Base-by-base conservation (phyloP, 2,797 vertebrate species). In the Etheostoma perlongum region DNA sequence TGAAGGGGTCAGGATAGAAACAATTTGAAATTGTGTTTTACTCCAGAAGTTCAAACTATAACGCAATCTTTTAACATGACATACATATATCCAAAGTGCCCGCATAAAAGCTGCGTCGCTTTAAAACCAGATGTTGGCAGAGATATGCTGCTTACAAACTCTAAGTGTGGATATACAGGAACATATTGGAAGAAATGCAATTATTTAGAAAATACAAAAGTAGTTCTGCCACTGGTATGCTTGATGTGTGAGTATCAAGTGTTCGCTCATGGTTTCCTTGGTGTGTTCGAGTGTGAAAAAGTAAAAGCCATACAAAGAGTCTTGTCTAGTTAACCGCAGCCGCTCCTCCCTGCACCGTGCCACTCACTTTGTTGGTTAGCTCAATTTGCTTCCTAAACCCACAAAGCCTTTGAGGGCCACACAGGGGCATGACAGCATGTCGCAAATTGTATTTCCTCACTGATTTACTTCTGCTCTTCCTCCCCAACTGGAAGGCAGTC, bases 341-440 rank as follows among this genome's bases (percentile, higher is more conserved):
- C 66, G 82, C 91, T 89, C 87, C 90, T 89, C 87, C 88, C 79
- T 82, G 83, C 73, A 75, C 72, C 54, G 57, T 90, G 90, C 87
- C 93, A 85, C 88, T 94, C 78, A 87, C 88, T 89, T 83, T 83
- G 86, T 85, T 79, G 88, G 88, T 93, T 91, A 85, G 85, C 85
- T 90, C 90, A 92, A 88, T 95, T 92, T 92, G 87, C 84, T 91
- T 88, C 82, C 72, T 72, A 74, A 91, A 86, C 67, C 93, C 93
- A 79, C 92, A 90, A 85, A 85, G 85, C 83, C 86, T 93, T 89
- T 87, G 85, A 88, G 74, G 72, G 76, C 92, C 87, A 88, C 86
- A 89, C 76, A 76, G 81, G 83, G 75, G 79, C 79, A 71, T 78
- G 82, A 84, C 87, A 89, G 84, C 83, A 75, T 75, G 81, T 88